Base-by-base conservation (phyloP, 2,888 invertebrate species). In the Furcula furcula region DNA sequence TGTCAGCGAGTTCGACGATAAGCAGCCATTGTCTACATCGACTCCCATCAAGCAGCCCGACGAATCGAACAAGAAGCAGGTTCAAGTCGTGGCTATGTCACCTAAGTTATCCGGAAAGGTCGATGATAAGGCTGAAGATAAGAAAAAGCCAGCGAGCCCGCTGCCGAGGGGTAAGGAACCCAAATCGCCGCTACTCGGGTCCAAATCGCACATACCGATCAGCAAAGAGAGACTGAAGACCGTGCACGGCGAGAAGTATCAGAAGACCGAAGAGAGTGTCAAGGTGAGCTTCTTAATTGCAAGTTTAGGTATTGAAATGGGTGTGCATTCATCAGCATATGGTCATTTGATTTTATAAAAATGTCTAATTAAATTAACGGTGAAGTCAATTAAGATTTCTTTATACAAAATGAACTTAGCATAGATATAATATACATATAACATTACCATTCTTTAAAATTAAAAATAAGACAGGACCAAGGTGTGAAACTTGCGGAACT, bases 41-140 rank as follows among this genome's bases (percentile, higher is more conserved):
- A 88, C 88, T 21, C 88, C 89, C 9, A 63, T 85, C 44, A 83
- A 80, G 55, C 62, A 59, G 15, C 29, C 15, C 1, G 49, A 46
- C 13, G 62, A 59, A 7, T 48, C 36, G 19, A 35, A 34, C 21
- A 61, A 61, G 46, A 40, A 65, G 42, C 72, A 63, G 28, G 84
- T 64, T 29, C 76, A 74, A 30, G 86, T 88, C 30, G 87, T 87
- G 36, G 86, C 72, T 45, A 72, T 84, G 76, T 80, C 86, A 45
- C 85, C 82, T 36, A 86, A 85, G 52, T 55, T 56, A 31, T 23
- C 44, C 19, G 26, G 26, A 13, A 14, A 4, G 14, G 14, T n/a
- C n/a, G 26, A 14, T 1, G 26, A 26, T 7, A 14, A n/a, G 14
- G 14, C 26, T 7, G 26, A 14, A 5, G 26, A 26, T 9, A n/a